Percentiles rank a stretch among this genome's conserved stretches.
phyloP scores from a whole-genome alignment of 35 echinoderm and acorn worm species.

The Ophiothrix spiculata region DNA sequence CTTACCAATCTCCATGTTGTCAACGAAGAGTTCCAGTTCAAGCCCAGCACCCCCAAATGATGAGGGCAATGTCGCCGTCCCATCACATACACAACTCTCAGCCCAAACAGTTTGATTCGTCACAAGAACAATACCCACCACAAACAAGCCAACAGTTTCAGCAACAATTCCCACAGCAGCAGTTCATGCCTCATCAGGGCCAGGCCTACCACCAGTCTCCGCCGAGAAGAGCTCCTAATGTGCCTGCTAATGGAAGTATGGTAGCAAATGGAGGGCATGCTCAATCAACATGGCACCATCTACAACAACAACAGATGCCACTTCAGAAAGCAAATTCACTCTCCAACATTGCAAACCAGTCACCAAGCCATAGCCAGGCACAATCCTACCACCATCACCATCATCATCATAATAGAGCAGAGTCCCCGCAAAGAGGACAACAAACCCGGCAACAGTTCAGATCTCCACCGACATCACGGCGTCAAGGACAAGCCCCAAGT shows the following conservation, averaged over 20 bases:
- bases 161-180: background rate
- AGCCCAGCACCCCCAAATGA: slow-evolving; percentile 18
- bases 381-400: slow-evolving; percentile 20
- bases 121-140: background rate
- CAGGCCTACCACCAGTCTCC: background rate
- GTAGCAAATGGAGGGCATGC: slow-evolving; percentile 12
- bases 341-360: background rate
- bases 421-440: background rate
- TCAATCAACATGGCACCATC: background rate
- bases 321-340: background rate
- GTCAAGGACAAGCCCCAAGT: background rate
- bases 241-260: background rate
- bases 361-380: background rate
- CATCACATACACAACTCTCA: slow-evolving; percentile 1
- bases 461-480: background rate
- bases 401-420: slow-evolving; percentile 15
- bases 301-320: background rate
- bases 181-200: background rate
- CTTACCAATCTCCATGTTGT: slow-evolving; percentile 18
- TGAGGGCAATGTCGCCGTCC: background rate
- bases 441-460: background rate
- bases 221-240: background rate
- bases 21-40: slow-evolving; percentile 18
- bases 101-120: background rate
- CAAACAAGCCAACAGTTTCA: background rate